Evolutionary conservation across 2,888 invertebrate species (phyloP).

Genomic region (Tiphia femorata): DNA sequence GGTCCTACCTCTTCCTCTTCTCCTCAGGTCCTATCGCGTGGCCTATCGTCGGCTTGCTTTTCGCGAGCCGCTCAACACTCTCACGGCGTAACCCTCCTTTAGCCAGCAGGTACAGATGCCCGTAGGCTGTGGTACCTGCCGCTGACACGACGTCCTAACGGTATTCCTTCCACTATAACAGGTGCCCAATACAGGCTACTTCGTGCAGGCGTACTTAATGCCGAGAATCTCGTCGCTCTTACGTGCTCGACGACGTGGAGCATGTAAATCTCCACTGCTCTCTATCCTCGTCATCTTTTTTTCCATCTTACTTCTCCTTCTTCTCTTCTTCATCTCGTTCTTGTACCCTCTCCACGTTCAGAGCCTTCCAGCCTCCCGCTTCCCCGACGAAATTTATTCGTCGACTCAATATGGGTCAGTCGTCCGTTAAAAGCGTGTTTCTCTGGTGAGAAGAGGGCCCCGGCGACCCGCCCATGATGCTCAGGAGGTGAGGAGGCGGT

Average conservation of each 20-base stretch:
- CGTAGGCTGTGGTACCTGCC: constrained; percentile 56
- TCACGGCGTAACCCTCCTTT: no score
- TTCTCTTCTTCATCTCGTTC: not conserved
- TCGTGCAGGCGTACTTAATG: constrained; percentile 39
- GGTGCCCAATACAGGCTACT: constrained; percentile 61
- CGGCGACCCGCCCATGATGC: not conserved
- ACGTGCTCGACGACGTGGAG: no score
- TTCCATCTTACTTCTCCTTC: not conserved
- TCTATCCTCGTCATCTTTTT: constrained; percentile 11
- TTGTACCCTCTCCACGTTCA: not conserved
- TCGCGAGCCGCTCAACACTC: no score
- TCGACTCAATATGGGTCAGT: constrained; percentile 55
- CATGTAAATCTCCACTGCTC: constrained; percentile 1
- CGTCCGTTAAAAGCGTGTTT: constrained; percentile 53
- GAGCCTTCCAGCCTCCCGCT: not conserved
- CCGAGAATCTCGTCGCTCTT: constrained; percentile 21
- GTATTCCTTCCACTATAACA: constrained; percentile 62
- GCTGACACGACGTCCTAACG: constrained; percentile 63
- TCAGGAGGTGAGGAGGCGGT: not conserved
- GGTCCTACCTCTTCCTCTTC: no score
- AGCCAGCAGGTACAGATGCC: constrained; percentile 28
- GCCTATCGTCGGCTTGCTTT: no score
- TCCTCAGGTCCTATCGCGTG: no score
- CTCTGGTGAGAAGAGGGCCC: constrained; percentile 13
- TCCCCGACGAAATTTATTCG: constrained; percentile 42